These are phyloP conservation scores for Ochotona princeps DNA, from an alignment of 2,113 vertebrate species.

Conservation along the genomic window DNA sequence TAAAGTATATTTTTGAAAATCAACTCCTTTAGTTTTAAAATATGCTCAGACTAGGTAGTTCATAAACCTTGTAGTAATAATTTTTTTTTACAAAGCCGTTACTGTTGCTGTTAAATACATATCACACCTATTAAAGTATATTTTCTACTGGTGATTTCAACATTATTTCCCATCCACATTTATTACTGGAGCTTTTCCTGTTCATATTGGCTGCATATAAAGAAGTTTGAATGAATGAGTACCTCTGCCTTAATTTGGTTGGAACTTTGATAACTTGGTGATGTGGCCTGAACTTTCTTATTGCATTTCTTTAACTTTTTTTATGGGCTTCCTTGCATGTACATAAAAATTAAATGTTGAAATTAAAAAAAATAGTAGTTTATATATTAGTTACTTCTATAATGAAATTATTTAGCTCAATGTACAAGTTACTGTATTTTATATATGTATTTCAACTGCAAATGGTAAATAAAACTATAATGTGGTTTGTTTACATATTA, in stretches of 20 bases:
- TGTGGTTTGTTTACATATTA: too few relatives aligned
- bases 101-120: slow-evolving; percentile 81
- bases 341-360: slow-evolving; percentile 83
- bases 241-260: slow-evolving; percentile 85
- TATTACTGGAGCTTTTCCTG: slow-evolving; percentile 89
- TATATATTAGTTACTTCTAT: too few relatives aligned
- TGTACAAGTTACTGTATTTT: too few relatives aligned
- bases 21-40: slow-evolving; percentile 76
- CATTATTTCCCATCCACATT: slow-evolving; percentile 89
- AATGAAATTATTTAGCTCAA: too few relatives aligned
- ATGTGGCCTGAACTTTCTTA: slow-evolving; percentile 81
- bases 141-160: slow-evolving; percentile 90
- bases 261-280: slow-evolving; percentile 82
- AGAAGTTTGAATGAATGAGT: slow-evolving; percentile 87
- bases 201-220: slow-evolving; percentile 85
- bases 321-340: slow-evolving; percentile 83
- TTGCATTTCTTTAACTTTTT: slow-evolving; percentile 83
- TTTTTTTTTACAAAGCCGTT: slow-evolving; percentile 81
- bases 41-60: slow-evolving; percentile 82
- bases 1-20: slow-evolving; percentile 87
- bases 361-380: too few relatives aligned
- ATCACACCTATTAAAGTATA: slow-evolving; percentile 89
- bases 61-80: slow-evolving; percentile 75
- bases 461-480: too few relatives aligned
- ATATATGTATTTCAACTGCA: too few relatives aligned